A percentile compares a stretch with the other conserved stretches of the same genome.
Conservation (phyloP, 1,140 invertebrate genomes). For the Nephila pilipes region DNA sequence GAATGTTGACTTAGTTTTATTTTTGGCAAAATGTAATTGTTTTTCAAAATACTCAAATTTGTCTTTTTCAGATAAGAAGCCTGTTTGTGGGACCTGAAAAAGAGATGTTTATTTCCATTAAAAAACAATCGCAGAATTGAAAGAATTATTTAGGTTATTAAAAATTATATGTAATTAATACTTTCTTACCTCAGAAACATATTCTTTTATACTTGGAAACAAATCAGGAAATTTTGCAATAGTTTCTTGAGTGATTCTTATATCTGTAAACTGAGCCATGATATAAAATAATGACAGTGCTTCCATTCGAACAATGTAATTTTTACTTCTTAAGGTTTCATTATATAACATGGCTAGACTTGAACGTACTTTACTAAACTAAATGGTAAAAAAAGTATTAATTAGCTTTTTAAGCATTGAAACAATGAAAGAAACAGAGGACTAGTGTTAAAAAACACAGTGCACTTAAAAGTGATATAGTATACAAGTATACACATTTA, state of each 20-base stretch:
- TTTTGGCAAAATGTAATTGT: background rate
- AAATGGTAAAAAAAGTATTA: background rate
- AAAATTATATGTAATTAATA: background rate
- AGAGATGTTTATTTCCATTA: background rate
- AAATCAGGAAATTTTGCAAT: background rate
- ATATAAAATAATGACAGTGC: background rate
- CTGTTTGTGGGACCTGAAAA: background rate
- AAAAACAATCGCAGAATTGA: too few relatives aligned
- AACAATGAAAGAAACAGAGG: background rate
- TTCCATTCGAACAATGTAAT: background rate
- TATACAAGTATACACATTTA: too few relatives aligned
- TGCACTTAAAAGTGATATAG: too few relatives aligned
- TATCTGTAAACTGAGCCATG: slow-evolving; percentile 14
- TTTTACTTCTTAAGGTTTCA: background rate
- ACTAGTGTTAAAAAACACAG: too few relatives aligned
- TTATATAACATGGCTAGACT: background rate
- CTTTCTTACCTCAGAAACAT: background rate
- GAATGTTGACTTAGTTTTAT: background rate
- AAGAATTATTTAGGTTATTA: too few relatives aligned
- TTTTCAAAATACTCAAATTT: background rate
- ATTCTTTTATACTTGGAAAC: background rate
- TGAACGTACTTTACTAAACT: background rate
- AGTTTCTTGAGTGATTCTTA: slow-evolving; percentile 16
- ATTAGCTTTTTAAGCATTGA: background rate
- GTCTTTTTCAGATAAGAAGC: background rate